These are phyloP conservation scores for Anguilla rostrata DNA, from an alignment of 2,113 vertebrate genomes.

Conservation along the genomic window DNA sequence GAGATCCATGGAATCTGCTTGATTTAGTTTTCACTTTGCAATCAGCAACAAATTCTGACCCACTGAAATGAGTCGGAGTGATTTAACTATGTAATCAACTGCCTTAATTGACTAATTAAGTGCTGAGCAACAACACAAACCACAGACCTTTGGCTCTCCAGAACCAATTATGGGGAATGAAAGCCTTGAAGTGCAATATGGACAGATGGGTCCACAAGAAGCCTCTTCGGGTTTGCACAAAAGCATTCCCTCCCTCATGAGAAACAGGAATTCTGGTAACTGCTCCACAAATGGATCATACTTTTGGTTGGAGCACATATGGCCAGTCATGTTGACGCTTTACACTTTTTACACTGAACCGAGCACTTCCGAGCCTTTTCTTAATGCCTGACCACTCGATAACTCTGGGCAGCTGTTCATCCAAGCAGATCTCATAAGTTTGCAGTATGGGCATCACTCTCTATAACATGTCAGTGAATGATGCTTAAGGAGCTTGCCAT, in stretches of 20 bases:
- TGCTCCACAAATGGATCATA: constrained; percentile 29
- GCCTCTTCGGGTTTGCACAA: background rate
- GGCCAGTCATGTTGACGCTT: background rate
- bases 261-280: constrained; percentile 18
- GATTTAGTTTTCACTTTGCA: background rate
- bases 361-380: background rate
- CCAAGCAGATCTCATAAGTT: background rate
- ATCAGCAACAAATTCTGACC: background rate
- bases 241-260: constrained; percentile 21
- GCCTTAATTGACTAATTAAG: background rate
- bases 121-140: no score
- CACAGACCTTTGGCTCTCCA: no score
- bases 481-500: background rate
- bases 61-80: background rate
- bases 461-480: no score
- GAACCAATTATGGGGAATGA: no score
- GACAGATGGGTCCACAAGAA: constrained; percentile 12
- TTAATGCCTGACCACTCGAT: background rate
- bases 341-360: background rate
- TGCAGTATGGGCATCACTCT: background rate
- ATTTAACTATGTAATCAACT: background rate
- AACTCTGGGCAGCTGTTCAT: background rate
- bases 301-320: background rate
- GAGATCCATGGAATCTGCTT: background rate
- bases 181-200: background rate